These are phyloP conservation scores for Eilema griseolum DNA, from an alignment of 2,888 invertebrate species.

Conservation along the genomic window DNA sequence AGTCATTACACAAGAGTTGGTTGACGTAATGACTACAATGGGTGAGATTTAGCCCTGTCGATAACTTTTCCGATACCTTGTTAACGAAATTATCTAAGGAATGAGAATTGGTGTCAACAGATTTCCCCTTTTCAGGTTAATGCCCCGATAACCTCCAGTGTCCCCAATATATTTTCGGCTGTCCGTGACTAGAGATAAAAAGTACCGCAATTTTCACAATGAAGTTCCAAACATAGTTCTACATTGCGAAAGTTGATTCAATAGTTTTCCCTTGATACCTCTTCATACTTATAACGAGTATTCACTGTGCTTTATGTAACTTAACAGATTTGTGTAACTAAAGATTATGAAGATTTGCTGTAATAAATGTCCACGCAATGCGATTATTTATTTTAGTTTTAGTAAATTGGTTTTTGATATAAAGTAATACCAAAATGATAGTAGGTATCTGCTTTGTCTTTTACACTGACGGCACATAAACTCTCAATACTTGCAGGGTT, in stretches of 20 bases:
- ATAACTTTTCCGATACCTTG: conserved; percentile 5
- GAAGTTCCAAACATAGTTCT: neutral
- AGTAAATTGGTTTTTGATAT: neutral
- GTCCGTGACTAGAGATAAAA: neutral
- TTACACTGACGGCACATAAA: too few species aligned
- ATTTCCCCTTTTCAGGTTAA: conserved; percentile 8
- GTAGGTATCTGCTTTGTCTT: too few species aligned
- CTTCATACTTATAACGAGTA: neutral
- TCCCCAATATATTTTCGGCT: neutral
- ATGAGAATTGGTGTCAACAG: conserved; percentile 6
- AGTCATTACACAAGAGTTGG: neutral
- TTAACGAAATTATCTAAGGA: conserved; percentile 12
- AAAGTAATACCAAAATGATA: too few species aligned
- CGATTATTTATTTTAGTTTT: neutral
- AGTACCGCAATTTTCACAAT: conserved; percentile 2
- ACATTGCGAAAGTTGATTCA: neutral
- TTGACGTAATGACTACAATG: neutral
- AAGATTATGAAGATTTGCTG: neutral
- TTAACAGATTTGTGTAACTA: neutral
- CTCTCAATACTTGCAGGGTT: too few species aligned
- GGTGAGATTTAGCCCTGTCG: neutral
- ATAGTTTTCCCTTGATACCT: neutral
- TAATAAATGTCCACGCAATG: neutral
- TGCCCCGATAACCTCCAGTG: neutral
- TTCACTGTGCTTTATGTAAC: neutral